phyloP scores from a whole-genome alignment of 2,113 vertebrate species.

The Solea solea region DNA sequence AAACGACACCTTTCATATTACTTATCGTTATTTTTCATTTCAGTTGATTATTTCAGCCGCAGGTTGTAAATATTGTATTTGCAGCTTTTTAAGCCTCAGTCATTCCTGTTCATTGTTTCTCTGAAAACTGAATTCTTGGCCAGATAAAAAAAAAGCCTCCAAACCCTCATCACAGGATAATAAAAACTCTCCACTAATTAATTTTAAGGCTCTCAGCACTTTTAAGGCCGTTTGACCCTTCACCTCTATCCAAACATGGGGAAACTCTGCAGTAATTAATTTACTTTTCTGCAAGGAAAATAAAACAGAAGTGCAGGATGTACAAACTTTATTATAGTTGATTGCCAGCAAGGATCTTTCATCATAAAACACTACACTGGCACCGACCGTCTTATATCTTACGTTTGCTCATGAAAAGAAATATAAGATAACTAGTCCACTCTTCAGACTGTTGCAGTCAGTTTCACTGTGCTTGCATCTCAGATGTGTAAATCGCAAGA shows the following conservation, averaged over 20 bases:
- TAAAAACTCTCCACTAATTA: constrained; percentile 14
- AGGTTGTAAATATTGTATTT: neutral
- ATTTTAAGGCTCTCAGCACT: constrained; percentile 3
- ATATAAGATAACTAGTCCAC: neutral
- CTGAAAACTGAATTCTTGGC: neutral
- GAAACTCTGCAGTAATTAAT: constrained; percentile 5
- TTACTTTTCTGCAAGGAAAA: neutral
- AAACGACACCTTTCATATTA: no score
- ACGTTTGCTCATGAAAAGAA: neutral
- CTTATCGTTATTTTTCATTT: no score
- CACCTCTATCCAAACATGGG: constrained; percentile 1
- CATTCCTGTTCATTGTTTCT: constrained; percentile 1
- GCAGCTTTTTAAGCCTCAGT: neutral
- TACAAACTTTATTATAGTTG: neutral
- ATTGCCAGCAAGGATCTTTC: neutral
- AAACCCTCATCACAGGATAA: constrained; percentile 5
- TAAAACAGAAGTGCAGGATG: neutral
- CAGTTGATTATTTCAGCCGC: neutral
- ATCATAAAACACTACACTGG: neutral
- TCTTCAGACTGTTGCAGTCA: neutral
- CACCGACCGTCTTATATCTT: neutral
- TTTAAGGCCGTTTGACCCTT: constrained; percentile 8
- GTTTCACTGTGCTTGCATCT: neutral
- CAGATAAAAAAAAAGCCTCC: neutral
- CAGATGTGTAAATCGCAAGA: neutral